Conservation (phyloP, 2,113 vertebrate species). For the Chaenogobius annularis region DNA sequence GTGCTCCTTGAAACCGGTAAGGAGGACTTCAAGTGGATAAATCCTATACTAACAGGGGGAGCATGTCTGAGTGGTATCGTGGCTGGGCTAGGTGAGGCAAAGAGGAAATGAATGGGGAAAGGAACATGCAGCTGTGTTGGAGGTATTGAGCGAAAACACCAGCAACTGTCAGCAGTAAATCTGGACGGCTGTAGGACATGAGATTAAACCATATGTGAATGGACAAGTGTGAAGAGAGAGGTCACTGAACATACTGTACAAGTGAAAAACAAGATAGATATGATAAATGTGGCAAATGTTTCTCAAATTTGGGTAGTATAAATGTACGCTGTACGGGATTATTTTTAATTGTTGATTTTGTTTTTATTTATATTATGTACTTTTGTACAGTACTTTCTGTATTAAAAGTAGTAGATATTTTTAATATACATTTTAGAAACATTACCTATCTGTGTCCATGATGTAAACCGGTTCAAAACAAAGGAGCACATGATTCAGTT, state of each 20-base stretch:
- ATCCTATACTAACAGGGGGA: constrained; percentile 33
- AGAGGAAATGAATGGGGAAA: constrained; percentile 27
- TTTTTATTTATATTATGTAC: background rate
- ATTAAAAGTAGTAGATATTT: too few species aligned
- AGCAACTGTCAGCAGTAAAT: constrained; percentile 40
- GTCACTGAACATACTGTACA: background rate
- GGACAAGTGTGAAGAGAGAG: constrained; percentile 8
- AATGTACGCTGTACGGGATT: too few species aligned
- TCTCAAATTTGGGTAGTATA: background rate
- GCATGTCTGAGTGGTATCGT: constrained; percentile 12
- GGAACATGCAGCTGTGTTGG: constrained; percentile 29
- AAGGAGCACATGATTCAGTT: background rate
- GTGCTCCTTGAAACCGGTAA: constrained; percentile 48
- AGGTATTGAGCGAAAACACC: constrained; percentile 27
- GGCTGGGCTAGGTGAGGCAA: constrained; percentile 34
- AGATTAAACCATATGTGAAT: constrained; percentile 26
- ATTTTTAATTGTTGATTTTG: too few species aligned
- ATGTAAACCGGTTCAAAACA: background rate
- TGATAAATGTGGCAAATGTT: background rate
- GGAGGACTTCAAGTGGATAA: constrained; percentile 42
- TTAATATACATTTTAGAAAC: background rate
- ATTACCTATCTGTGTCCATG: background rate
- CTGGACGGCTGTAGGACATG: background rate
- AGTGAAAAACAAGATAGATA: background rate
- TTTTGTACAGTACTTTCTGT: background rate